These are phyloP conservation scores for Campopleginae sp. DNA, from an alignment of 2,888 invertebrate genomes.

Conservation along the genomic window DNA sequence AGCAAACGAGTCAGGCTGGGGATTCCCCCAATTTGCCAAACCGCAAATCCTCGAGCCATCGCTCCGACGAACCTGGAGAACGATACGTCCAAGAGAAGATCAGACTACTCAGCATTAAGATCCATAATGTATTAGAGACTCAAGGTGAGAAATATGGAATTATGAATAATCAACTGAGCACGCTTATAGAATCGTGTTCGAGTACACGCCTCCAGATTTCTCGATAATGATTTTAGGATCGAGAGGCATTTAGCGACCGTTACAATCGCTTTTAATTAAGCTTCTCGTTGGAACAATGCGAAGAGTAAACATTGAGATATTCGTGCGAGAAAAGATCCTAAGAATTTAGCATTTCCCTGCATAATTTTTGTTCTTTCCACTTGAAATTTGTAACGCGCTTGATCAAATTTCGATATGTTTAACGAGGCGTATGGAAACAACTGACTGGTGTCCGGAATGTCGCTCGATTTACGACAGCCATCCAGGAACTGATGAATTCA, in stretches of 20 bases:
- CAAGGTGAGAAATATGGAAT: slow-evolving; percentile 19
- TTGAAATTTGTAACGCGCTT: background rate
- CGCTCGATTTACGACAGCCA: background rate
- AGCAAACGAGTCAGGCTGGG: background rate
- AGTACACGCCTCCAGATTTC: background rate
- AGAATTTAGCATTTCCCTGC: background rate
- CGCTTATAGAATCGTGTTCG: background rate
- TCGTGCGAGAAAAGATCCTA: background rate
- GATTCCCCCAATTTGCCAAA: slow-evolving; percentile 33
- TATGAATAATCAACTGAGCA: slow-evolving; percentile 51
- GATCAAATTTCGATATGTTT: background rate
- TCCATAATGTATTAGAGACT: slow-evolving; percentile 22
- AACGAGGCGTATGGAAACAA: background rate
- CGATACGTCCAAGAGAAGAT: slow-evolving; percentile 32
- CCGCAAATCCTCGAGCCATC: slow-evolving; percentile 5
- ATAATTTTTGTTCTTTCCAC: background rate
- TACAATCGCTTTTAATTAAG: slow-evolving; percentile 15
- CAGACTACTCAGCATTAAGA: slow-evolving; percentile 51
- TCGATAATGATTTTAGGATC: background rate
- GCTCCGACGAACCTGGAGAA: slow-evolving; percentile 22
- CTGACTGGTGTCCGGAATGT: background rate
- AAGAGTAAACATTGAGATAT: background rate
- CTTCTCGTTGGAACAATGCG: background rate
- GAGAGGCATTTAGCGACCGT: background rate
- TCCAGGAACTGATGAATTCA: background rate